These are phyloP conservation scores for Strix aluco DNA, from an alignment of 2,113 vertebrate species.

Conservation along the genomic window DNA sequence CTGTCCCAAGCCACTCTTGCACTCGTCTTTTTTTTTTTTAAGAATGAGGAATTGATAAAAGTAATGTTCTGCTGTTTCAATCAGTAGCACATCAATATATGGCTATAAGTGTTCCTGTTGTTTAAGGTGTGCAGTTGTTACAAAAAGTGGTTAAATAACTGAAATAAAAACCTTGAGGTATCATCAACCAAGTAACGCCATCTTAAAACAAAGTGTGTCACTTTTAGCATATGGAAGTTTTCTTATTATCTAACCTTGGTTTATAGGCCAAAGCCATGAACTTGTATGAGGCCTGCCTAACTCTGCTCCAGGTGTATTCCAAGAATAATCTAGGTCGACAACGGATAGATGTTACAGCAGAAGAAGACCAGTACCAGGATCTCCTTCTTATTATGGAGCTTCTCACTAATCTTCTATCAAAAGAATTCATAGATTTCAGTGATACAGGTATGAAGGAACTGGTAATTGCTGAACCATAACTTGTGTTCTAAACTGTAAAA, in stretches of 20 bases:
- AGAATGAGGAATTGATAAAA: neutral
- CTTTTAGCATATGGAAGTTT: neutral
- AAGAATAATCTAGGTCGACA: constrained; percentile 95
- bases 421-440: constrained; percentile 99
- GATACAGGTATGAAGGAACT: constrained; percentile 85
- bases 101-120: neutral
- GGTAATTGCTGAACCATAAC: neutral
- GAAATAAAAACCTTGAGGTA: neutral
- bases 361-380: constrained; percentile 99
- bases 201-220: neutral
- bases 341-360: constrained; percentile 88
- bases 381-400: constrained; percentile 99
- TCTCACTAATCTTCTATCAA: constrained; percentile 96
- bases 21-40: neutral
- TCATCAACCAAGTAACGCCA: neutral
- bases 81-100: neutral
- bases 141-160: neutral
- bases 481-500: neutral
- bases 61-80: neutral
- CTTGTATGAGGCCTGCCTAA: constrained; percentile 95
- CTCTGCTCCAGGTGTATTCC: constrained; percentile 96
- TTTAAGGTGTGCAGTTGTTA: neutral
- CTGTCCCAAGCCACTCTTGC: neutral
- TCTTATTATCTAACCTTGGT: constrained; percentile 4
- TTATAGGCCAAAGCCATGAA: constrained; percentile 96